Evolutionary conservation across 2,113 vertebrate genomes (phyloP), one percentile per base, ranked within the genome.

Genomic region (Chrysochloris asiatica): DNA sequence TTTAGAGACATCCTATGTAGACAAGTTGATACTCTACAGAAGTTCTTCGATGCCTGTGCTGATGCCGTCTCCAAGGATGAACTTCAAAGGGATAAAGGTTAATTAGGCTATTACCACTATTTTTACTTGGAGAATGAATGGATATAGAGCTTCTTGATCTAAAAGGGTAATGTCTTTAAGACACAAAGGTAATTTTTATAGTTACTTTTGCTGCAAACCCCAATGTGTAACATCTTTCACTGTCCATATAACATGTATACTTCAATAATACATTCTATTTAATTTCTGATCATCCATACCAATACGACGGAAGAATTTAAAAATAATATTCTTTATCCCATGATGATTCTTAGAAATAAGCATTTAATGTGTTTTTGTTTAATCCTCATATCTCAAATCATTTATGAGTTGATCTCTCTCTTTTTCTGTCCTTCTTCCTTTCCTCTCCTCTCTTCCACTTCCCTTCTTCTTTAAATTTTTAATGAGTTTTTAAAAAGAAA

Each of bases 31-130:
- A 98, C 98, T 73, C 96, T 98, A 7, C 98, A 98, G 92, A 98
- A 98, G 93, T 98, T 96, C 90, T 98, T 98, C n/a, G 98, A 98
- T 97, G 98, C 97, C 24, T 98, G 99, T 92, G 98, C 99, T 17
- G 98, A 99, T 97, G 98, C 97, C 10, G 98, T 99, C 94, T 99
- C 98, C 97, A 99, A 99, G 98, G 99, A 99, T 82, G 99, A 99
- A 96, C 98, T 99, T 95, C 98, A 99, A 96, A 98, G 99, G 88
- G 99, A 99, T 97, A 98, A 98, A 98, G 99, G 99, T 99, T 98
- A 96, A 92, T 94, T 95, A 93, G 86, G 71, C 93, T 93, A 81
- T 96, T 96, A 86, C 83, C 90, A 94, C 90, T 96, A 91, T 94
- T 95, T 95, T 93, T 94, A 83, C 90, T 96, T 96, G 56, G 91